Evolutionary conservation across 2,113 vertebrate genomes (phyloP).

Genomic region (Saimiri boliviensis): DNA sequence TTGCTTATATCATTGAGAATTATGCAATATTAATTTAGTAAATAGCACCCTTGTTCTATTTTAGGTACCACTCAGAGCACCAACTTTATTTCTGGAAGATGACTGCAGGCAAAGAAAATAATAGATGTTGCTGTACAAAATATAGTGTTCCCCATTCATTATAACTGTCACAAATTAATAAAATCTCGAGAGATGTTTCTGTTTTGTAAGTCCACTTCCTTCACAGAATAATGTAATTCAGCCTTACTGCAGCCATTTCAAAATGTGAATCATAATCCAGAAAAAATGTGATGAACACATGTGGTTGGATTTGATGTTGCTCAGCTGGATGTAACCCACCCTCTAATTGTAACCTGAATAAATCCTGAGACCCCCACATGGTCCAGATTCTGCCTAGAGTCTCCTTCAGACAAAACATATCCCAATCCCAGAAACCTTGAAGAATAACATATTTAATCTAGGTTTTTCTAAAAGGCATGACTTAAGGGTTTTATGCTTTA

Average conservation of each 20-base stretch:
- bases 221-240: conserved; percentile 49
- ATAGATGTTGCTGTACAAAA: conserved; percentile 20
- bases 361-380: background rate
- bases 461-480: background rate
- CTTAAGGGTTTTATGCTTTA: background rate
- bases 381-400: background rate
- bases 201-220: conserved; percentile 41
- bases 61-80: background rate
- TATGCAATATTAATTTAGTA: conserved; percentile 18
- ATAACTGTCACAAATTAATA: conserved; percentile 53
- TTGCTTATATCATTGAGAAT: background rate
- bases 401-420: background rate
- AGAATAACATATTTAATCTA: background rate
- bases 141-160: background rate
- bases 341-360: conserved; percentile 24
- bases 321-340: background rate
- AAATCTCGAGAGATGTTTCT: conserved; percentile 49
- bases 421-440: background rate
- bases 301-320: conserved; percentile 22
- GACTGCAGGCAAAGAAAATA: conserved; percentile 26
- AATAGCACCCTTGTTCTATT: conserved; percentile 15
- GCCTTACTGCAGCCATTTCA: conserved; percentile 31
- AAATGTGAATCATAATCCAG: conserved; percentile 39
- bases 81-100: conserved; percentile 52
- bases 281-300: conserved; percentile 33